Percentiles rank a stretch among this genome's conserved stretches.
phyloP scores from a whole-genome alignment of 2,113 vertebrate species.

The Turnix velox region DNA sequence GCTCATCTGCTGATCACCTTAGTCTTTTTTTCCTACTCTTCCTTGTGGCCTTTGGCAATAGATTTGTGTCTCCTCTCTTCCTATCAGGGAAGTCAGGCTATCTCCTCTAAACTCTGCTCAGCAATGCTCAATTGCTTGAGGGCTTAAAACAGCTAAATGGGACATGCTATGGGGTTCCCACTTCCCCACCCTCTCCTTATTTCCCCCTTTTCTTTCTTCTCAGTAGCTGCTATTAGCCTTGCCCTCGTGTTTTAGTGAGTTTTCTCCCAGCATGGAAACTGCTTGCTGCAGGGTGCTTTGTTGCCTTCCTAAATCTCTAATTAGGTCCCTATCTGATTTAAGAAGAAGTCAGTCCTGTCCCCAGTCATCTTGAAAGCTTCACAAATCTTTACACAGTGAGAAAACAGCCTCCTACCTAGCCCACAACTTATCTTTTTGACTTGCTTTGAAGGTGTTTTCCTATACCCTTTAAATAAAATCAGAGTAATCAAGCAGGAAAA shows the following conservation, averaged over 20 bases:
- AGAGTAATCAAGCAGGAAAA: slow-evolving; percentile 1
- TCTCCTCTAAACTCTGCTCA: slow-evolving; percentile 18
- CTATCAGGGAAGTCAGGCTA: not conserved
- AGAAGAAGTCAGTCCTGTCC: slow-evolving; percentile 49
- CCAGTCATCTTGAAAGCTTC: slow-evolving; percentile 52
- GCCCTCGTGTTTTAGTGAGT: slow-evolving; percentile 40
- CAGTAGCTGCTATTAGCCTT: slow-evolving; percentile 53
- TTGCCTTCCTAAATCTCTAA: slow-evolving; percentile 65
- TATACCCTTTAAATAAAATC: not conserved
- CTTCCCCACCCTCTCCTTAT: too few species aligned
- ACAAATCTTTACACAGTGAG: slow-evolving; percentile 63
- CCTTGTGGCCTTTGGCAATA: slow-evolving; percentile 24
- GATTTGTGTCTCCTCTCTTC: not conserved
- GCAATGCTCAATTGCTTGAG: not conserved
- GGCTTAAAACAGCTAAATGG: slow-evolving; percentile 39
- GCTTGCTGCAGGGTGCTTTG: slow-evolving; percentile 56
- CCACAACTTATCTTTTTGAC: not conserved
- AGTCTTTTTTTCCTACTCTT: not conserved
- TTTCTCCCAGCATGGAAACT: slow-evolving; percentile 54
- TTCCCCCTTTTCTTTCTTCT: not conserved
- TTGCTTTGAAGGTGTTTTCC: slow-evolving; percentile 31
- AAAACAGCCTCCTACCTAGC: not conserved
- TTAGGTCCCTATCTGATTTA: slow-evolving; percentile 69
- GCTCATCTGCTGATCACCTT: slow-evolving; percentile 20
- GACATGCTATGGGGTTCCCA: not conserved